phyloP scores from a whole-genome alignment of 1,140 invertebrate species.

The Acyrthosiphon pisum region DNA sequence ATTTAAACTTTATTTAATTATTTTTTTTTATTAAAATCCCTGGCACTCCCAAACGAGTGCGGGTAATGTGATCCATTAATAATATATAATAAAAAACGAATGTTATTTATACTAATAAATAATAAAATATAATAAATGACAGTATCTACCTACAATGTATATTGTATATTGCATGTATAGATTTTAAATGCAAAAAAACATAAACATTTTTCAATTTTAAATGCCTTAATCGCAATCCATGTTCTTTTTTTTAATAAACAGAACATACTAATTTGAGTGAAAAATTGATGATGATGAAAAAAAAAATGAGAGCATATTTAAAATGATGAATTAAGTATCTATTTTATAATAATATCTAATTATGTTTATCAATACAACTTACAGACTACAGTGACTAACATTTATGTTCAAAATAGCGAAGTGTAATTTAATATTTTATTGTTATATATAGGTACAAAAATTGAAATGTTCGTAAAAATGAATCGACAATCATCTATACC shows the following conservation, averaged over 20 bases:
- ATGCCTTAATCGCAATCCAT: neutral
- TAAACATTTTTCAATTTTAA: neutral
- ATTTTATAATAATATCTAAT: neutral
- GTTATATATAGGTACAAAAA: neutral
- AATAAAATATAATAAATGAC: constrained; percentile 5
- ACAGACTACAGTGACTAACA: neutral
- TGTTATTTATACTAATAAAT: neutral
- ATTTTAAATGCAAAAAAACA: neutral
- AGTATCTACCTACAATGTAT: no score
- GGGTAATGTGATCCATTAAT: constrained; percentile 2
- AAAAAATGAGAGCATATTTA: neutral
- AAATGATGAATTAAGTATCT: neutral
- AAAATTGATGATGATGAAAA: no score
- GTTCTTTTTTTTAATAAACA: neutral
- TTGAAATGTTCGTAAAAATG: neutral
- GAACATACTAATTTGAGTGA: neutral
- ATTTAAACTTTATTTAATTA: no score
- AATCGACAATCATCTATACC: no score
- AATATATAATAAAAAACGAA: neutral
- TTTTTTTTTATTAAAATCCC: neutral
- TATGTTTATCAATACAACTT: neutral
- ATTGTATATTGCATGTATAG: neutral
- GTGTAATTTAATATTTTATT: neutral
- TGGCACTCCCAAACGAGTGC: neutral
- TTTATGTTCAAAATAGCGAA: neutral